Evolutionary conservation across 2,888 invertebrate species (phyloP), one percentile per base, ranked within the genome.

Genomic region (Helleia helle): DNA sequence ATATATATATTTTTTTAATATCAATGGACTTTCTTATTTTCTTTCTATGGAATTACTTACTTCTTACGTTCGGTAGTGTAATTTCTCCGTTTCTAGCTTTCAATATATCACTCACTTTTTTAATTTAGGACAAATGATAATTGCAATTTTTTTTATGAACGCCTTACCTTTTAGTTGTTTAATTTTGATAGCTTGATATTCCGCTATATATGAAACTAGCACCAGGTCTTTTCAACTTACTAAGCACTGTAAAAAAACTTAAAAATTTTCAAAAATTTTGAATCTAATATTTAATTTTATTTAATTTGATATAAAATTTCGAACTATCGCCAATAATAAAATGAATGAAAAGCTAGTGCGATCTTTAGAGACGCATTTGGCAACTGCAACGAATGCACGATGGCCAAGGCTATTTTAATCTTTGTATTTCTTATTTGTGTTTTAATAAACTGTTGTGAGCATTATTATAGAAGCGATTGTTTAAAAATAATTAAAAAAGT

Each of bases 341-440:
- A 44, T 46, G 46, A 48, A 44, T 49, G 40, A 47, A 42, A 47
- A 41, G 44, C 43, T 40, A 43, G 52, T 52, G 52, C 49, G 43
- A 46, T 50, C 56, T 58, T 50, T 48, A 54, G 58, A 46, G 34
- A 37, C 49, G 50, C 56, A 60, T 59, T 65, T 70, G 71, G 65
- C 71, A 69, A 70, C 64, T 60, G 62, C 53, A 59, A 54, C 55
- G 53, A 54, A 51, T 61, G 65, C 59, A 56, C 56, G 49, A 55
- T 52, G 61, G 59, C 51, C 65, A 71, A 72, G 71, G 73, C 65
- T 73, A 71, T 71, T 74, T 71, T 66, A 60, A 72, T 71, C 67
- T 53, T 4, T 22, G 22, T 34, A 22, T 18, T 12, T 34, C 22
- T 22, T 12, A 12, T 34, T 34, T 12, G 34, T 31, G 12, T 12